A percentile compares a stretch with the other conserved stretches of the same genome.
These are phyloP conservation scores for Periophthalmus modestus DNA, from an alignment of 2,113 vertebrate species.

Conservation along the genomic window DNA sequence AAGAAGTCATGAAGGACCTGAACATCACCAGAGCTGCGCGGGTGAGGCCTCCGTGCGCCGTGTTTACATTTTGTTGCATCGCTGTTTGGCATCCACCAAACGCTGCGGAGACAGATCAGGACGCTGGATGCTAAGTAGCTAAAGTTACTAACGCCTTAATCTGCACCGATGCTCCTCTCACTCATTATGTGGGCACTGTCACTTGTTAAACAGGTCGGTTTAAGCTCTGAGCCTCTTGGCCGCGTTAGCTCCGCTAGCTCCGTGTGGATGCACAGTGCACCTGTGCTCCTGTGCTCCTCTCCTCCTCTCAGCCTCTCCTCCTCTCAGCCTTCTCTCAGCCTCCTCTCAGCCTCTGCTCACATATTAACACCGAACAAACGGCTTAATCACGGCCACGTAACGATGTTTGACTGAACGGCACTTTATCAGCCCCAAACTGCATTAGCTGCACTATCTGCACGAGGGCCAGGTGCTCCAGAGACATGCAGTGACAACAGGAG, in stretches of 20 bases:
- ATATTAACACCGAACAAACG: conserved; percentile 19
- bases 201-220: background rate
- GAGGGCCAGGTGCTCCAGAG: background rate
- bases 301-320: conserved; percentile 15
- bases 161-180: background rate
- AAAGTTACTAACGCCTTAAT: conserved; percentile 30
- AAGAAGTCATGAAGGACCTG: conserved; percentile 96
- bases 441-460: background rate
- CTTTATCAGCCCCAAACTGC: background rate
- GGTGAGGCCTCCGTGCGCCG: conserved; percentile 77
- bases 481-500: background rate
- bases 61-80: conserved; percentile 39
- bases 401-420: background rate
- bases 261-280: conserved; percentile 47
- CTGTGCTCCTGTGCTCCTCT: conserved; percentile 54
- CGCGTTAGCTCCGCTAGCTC: conserved; percentile 19
- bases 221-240: background rate
- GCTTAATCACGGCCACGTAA: background rate
- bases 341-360: conserved; percentile 19
- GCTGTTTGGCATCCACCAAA: conserved; percentile 52
- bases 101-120: conserved; percentile 49
- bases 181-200: background rate
- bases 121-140: conserved; percentile 30
- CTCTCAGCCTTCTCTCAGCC: too few species aligned
- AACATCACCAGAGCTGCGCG: conserved; percentile 92